These are phyloP conservation scores for Epistrophe grossulariae DNA, from an alignment of 2,888 invertebrate species.

Conservation along the genomic window DNA sequence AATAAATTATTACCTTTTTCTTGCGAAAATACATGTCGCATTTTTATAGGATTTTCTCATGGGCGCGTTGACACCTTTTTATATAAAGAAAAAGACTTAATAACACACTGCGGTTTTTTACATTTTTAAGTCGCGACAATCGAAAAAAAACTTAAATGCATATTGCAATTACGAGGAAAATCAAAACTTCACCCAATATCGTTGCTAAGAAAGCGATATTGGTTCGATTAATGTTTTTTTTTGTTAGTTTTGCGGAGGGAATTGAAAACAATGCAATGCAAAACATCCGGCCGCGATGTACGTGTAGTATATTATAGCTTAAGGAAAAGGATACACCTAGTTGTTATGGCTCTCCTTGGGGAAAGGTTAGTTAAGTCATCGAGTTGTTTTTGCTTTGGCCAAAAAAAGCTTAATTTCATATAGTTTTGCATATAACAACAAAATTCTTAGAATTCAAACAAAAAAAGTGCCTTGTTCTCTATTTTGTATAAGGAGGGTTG, in stretches of 20 bases:
- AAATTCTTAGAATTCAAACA: slow-evolving; percentile 7
- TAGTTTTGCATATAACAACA: slow-evolving; percentile 4
- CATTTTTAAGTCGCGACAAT: not conserved
- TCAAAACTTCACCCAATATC: slow-evolving; percentile 63
- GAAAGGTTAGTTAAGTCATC: slow-evolving; percentile 71
- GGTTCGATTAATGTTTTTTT: slow-evolving; percentile 62
- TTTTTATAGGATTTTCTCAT: not conserved
- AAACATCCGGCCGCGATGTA: slow-evolving; percentile 69
- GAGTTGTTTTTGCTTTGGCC: slow-evolving; percentile 13
- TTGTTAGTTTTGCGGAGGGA: slow-evolving; percentile 68
- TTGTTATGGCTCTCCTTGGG: slow-evolving; percentile 62
- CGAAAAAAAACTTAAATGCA: slow-evolving; percentile 47
- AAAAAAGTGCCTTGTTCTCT: slow-evolving; percentile 11
- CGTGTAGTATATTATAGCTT: not conserved
- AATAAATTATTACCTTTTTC: slow-evolving; percentile 64
- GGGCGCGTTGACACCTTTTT: not conserved
- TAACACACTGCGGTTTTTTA: slow-evolving; percentile 29
- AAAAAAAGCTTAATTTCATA: slow-evolving; percentile 23
- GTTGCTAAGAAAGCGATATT: slow-evolving; percentile 71
- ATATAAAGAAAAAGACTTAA: not conserved
- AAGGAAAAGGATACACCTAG: slow-evolving; percentile 61
- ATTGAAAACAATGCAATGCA: slow-evolving; percentile 69
- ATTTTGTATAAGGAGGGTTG: not conserved
- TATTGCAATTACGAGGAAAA: slow-evolving; percentile 63
- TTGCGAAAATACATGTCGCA: slow-evolving; percentile 72